Evolutionary conservation across 2,113 vertebrate species (phyloP), one percentile per base, ranked within the genome.

Genomic region (Meleagris gallopavo): DNA sequence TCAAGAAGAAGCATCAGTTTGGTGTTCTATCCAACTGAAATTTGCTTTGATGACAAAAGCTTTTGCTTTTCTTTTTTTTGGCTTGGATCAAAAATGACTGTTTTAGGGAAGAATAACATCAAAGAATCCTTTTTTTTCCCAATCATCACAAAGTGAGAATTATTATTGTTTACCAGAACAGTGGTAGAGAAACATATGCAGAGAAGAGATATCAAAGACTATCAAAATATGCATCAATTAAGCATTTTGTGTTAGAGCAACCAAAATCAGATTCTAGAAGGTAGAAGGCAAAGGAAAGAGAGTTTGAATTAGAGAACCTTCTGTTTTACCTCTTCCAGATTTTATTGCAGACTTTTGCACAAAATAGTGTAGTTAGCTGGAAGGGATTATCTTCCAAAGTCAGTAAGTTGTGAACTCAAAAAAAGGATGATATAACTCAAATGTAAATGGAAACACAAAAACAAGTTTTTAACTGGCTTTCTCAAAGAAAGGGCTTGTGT

Each of bases 81-180:
- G 13, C 46, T 73, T 75, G 70, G 34, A 93, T 97, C 30, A 93
- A 81, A 91, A 91, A 10, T n/a, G 40, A 67, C 18, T 69, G 43
- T 13, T 90, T 83, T 81, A 90, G 52, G 61, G 65, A 90, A 52
- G 65, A 83, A 32, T 46, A 83, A 83, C 79, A 96, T 95, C 72
- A 96, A 94, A 97, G 66, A 36, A 50, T 67, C 55, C 29, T 80
- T 86, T 93, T 41, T 57, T 86, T 94, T 88, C 85, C 87, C 45
- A 29, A 83, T 94, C 69, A 54, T 88, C 40, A 45, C n/a, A 64
- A 76, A 85, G 27, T 57, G 24, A 45, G 57, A 86, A 70, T 86
- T 61, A 48, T 27, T 93, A 48, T 30, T 90, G 57, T 88, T 90
- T 84, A 61, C 61, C 61, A 88, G 69, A 91, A 77, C 18, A 40